Conservation (phyloP, 2,113 vertebrate species). For the Barnardius zonarius region DNA sequence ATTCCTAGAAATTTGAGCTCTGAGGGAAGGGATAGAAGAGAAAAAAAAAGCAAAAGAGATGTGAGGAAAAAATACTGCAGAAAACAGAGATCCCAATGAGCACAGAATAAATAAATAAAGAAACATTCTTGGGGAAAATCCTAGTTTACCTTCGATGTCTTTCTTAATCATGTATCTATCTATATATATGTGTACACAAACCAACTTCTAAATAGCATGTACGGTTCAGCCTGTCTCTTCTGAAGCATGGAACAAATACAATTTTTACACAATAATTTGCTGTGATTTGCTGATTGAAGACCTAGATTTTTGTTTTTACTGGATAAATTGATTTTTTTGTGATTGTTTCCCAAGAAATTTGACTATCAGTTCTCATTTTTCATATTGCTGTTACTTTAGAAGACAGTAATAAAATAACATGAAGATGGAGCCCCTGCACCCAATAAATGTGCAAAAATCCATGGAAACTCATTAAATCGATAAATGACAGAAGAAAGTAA, state of each 20-base stretch:
- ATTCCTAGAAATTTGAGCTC: neutral
- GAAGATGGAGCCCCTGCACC: neutral
- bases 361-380: neutral
- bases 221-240: neutral
- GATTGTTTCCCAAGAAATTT: neutral
- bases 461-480: neutral
- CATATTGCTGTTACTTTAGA: neutral
- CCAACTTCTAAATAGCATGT: neutral
- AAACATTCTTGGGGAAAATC: neutral
- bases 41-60: neutral
- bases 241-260: neutral
- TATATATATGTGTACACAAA: no score
- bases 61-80: neutral
- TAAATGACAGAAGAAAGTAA: neutral
- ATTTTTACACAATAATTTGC: neutral
- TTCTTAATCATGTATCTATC: neutral
- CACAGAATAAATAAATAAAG: neutral
- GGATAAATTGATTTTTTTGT: neutral
- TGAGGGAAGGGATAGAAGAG: neutral
- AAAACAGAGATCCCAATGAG: neutral
- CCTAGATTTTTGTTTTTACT: constrained; percentile 14
- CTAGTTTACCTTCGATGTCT: neutral
- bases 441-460: neutral
- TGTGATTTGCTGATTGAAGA: constrained; percentile 18
- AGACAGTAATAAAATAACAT: constrained; percentile 31